Evolutionary conservation across 2,113 vertebrate species (phyloP).

Genomic region (Apaloderma vittatum): DNA sequence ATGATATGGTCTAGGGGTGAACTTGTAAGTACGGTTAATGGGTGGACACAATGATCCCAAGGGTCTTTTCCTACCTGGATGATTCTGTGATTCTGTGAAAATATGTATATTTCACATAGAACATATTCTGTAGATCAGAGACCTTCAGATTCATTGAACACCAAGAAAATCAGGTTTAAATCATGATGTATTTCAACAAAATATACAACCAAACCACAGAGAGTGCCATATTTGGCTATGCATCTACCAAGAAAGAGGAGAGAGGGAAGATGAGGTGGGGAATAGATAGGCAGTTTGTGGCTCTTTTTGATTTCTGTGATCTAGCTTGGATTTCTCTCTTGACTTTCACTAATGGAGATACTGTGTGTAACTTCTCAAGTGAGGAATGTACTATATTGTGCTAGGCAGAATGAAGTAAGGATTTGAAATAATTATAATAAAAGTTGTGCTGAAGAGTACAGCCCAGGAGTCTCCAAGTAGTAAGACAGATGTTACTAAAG

Average conservation of each 20-base stretch:
- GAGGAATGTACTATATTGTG: not conserved
- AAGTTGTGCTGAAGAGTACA: not conserved
- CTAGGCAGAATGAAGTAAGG: not conserved
- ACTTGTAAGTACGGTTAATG: too few relatives aligned
- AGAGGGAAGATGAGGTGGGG: accelerated
- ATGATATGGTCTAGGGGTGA: too few relatives aligned
- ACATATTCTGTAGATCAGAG: not conserved
- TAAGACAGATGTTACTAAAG: not conserved
- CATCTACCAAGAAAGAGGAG: not conserved
- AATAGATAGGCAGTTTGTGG: not conserved
- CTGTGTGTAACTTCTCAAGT: not conserved
- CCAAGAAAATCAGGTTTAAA: not conserved
- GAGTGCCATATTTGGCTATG: not conserved
- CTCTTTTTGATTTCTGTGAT: not conserved
- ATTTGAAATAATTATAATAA: not conserved
- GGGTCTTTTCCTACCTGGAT: too few relatives aligned
- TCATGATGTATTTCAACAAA: not conserved
- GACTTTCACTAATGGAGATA: not conserved
- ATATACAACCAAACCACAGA: not conserved
- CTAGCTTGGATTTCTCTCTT: not conserved
- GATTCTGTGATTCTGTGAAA: too few relatives aligned
- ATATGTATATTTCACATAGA: not conserved
- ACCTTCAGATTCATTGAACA: not conserved
- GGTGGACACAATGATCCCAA: too few relatives aligned
- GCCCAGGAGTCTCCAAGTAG: not conserved